Conservation (phyloP, 2,113 vertebrate genomes). For the Melanerpes formicivorus region DNA sequence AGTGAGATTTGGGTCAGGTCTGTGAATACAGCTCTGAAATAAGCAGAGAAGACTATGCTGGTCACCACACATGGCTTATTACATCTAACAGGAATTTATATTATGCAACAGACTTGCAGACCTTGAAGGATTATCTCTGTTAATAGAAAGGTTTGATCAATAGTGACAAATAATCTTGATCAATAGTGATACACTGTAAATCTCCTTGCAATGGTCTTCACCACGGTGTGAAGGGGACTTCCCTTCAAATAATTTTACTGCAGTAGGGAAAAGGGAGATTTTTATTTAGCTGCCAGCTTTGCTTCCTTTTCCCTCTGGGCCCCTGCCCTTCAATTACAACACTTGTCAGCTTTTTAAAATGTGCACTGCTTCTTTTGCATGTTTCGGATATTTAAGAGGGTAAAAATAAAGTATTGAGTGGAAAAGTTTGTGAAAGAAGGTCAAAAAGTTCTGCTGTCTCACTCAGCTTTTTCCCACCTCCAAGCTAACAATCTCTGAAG, state of each 20-base stretch:
- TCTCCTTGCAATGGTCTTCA: conserved; percentile 40
- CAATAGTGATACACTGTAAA: conserved; percentile 18
- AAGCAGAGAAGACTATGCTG: background rate
- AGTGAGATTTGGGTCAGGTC: background rate
- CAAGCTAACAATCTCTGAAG: background rate
- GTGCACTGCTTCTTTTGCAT: conserved; percentile 18
- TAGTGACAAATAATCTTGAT: conserved; percentile 38
- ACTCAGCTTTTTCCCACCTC: background rate
- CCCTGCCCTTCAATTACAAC: conserved; percentile 42
- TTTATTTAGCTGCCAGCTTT: conserved; percentile 42
- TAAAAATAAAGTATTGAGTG: conserved; percentile 20
- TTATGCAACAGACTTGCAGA: background rate
- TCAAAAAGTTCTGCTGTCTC: conserved; percentile 32
- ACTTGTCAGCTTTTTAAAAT: conserved; percentile 58
- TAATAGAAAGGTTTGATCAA: conserved; percentile 45
- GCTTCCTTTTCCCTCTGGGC: conserved; percentile 42
- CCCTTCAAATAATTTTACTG: conserved; percentile 13
- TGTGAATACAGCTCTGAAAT: background rate
- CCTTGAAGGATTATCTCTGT: conserved; percentile 43
- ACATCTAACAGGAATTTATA: background rate
- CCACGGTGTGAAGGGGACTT: conserved; percentile 5
- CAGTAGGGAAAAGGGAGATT: conserved; percentile 4
- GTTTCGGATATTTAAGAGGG: conserved; percentile 41
- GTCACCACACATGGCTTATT: background rate
- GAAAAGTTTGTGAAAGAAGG: conserved; percentile 18